Conservation (phyloP, 2,113 vertebrate species). For the Lasiurus borealis region DNA sequence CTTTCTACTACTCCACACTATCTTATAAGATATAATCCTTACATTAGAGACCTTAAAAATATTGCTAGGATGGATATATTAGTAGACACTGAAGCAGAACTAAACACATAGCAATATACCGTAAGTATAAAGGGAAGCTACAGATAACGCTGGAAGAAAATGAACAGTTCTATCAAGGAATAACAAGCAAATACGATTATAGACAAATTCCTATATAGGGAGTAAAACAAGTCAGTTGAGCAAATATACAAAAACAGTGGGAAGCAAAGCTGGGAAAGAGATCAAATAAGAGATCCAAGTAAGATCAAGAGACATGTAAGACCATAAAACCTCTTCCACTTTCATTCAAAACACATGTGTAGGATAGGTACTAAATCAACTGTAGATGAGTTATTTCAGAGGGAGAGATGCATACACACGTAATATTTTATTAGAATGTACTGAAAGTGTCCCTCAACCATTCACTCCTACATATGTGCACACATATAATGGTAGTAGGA, state of each 20-base stretch:
- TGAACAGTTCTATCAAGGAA: neutral
- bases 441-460: neutral
- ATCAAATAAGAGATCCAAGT: neutral
- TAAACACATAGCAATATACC: neutral
- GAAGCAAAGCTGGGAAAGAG: neutral
- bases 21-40: neutral
- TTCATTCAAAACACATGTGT: conserved; percentile 15
- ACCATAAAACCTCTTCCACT: neutral
- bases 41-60: neutral
- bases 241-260: neutral
- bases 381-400: neutral
- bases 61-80: neutral
- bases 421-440: neutral
- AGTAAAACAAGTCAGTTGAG: neutral
- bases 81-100: neutral
- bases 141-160: neutral
- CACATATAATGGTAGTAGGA: neutral
- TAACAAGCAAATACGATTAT: neutral
- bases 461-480: neutral
- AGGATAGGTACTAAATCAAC: neutral
- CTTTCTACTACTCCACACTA: neutral
- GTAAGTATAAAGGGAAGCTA: neutral
- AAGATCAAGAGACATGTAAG: neutral
- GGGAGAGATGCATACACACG: neutral
- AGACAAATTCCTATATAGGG: neutral